Base-by-base conservation (phyloP, 1,140 invertebrate genomes). In the Anagrus nilaparvatae region DNA sequence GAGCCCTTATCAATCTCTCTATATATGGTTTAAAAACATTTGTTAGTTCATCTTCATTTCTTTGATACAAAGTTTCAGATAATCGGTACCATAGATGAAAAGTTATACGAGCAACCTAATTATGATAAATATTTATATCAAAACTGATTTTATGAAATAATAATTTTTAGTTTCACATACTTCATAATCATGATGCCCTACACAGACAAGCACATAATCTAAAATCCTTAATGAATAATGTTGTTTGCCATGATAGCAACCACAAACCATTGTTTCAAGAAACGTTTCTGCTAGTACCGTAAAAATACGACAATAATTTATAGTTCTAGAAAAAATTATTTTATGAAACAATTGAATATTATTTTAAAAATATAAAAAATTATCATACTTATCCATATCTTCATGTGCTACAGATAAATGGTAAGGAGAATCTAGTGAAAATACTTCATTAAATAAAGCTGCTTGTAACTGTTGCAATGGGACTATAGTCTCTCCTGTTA, bases 71-170 rank as follows among this genome's bases (percentile, higher is more conserved):
- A 51, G 87, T 82, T 71, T 99, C 95, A 9, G 93, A 96, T 28
- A 98, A 64, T 24, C 87, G 74, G 66, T 95, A 97, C 96, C 96
- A 99, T 36, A 98, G 74, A 62, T 92, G 88, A 59, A 98, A 99
- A 4, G 93, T 96, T 44, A 97, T 91, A 67, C 96, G 91, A 20
- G 91, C 89, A 27, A 99, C 83, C 83, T 96, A 50, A 25, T 28
- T 29, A 18, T 9, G 10, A 5, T 35, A 9, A 35, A 35, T 14
- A 32, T 7, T 7, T 37, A 20, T 17, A 37, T 42, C 3, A 6
- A 45, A 5, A 18, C 9, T 9, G 2, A 8, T 32, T 39, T 33
- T 4, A 2, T 24, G 8, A 24, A 33, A 0, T 18, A 21, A 21
- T 27, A n/a, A n/a, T 27, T 40, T 3, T 58, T 68, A 38, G 63